Evolutionary conservation across 1,140 invertebrate species (phyloP).

Genomic region (Penaeus chinensis): DNA sequence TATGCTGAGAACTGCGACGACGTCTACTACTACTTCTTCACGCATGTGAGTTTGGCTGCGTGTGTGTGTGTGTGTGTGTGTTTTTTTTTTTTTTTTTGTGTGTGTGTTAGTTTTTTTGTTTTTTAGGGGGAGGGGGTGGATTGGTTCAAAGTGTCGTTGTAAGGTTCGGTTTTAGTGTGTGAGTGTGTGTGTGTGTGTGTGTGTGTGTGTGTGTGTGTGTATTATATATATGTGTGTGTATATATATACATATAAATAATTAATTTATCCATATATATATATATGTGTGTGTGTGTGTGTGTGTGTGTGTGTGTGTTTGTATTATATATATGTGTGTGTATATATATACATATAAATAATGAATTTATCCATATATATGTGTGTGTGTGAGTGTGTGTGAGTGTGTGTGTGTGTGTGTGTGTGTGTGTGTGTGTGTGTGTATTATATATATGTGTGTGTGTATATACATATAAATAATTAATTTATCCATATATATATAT

Average conservation of each 20-base stretch:
- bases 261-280: not conserved
- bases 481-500: too few species aligned
- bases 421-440: too few species aligned
- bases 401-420: too few species aligned
- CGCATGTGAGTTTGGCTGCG: slow-evolving; percentile 78
- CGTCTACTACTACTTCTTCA: slow-evolving; percentile 90
- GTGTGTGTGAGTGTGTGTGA: too few species aligned
- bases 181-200: not conserved
- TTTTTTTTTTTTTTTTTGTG: not conserved
- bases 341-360: too few species aligned
- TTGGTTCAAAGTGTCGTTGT: too few species aligned
- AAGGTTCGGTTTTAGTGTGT: not conserved
- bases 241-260: not conserved
- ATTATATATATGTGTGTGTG: not conserved
- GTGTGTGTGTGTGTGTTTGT: too few species aligned
- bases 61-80: slow-evolving; percentile 4
- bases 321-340: too few species aligned
- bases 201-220: not conserved
- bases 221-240: not conserved
- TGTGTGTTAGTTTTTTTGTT: not conserved
- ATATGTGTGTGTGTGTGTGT: not conserved
- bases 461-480: not conserved
- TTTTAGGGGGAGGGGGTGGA: not conserved
- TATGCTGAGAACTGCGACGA: slow-evolving; percentile 83
- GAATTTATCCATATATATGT: too few species aligned